Conservation (phyloP, 2,113 vertebrate species). For the Pseudois nayaur region DNA sequence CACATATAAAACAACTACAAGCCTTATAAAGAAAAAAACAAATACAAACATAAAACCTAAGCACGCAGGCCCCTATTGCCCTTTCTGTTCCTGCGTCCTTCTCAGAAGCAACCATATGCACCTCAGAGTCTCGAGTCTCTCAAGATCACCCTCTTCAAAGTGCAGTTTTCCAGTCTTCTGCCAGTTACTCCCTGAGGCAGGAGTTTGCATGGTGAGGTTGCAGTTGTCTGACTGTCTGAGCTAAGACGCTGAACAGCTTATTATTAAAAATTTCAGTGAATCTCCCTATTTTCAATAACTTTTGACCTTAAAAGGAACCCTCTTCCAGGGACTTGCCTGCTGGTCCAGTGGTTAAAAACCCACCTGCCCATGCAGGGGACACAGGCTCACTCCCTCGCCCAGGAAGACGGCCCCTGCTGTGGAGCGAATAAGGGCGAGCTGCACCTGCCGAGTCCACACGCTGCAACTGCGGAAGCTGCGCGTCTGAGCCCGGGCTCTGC, state of each 20-base stretch:
- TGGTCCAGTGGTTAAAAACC: neutral
- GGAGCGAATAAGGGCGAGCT: neutral
- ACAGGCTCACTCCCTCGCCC: neutral
- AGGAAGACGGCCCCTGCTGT: neutral
- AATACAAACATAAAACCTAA: neutral
- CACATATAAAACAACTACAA: neutral
- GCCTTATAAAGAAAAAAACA: neutral
- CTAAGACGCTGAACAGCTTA: neutral
- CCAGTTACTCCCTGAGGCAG: neutral
- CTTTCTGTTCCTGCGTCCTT: neutral
- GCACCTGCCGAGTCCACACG: rapidly evolving
- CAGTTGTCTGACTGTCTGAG: neutral
- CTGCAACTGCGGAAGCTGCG: rapidly evolving
- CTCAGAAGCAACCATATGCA: neutral
- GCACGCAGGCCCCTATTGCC: neutral
- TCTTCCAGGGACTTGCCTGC: neutral
- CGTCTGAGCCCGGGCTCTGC: neutral
- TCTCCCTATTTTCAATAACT: neutral
- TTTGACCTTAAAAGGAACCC: neutral
- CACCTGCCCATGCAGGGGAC: neutral
- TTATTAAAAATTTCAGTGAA: neutral
- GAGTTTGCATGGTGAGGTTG: neutral
- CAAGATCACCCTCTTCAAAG: neutral
- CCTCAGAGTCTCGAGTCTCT: neutral
- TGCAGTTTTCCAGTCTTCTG: neutral